Conservation (phyloP, 1,140 invertebrate genomes). For the Forficula auricularia region DNA sequence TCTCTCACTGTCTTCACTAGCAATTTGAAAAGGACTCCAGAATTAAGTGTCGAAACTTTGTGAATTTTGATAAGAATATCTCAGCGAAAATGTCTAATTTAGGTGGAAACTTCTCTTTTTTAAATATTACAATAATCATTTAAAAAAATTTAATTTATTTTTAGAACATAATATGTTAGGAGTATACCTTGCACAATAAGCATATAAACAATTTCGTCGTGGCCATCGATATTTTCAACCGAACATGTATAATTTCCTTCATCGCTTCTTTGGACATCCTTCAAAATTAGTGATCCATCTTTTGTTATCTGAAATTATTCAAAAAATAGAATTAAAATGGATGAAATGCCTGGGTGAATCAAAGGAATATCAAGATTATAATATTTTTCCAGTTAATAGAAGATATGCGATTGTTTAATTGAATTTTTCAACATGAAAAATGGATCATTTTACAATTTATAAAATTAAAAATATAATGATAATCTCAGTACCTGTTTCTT, state of each 20-base stretch:
- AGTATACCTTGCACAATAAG: conserved; percentile 7
- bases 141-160: conserved; percentile 3
- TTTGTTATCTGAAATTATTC: conserved; percentile 19
- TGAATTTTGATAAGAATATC: too few species aligned
- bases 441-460: not conserved
- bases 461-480: not conserved
- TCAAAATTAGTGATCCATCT: conserved; percentile 42
- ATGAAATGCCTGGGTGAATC: too few species aligned
- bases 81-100: too few species aligned
- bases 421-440: too few species aligned
- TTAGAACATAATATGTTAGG: conserved; percentile 1
- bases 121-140: too few species aligned
- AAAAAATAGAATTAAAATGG: conserved; percentile 6
- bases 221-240: conserved; percentile 66
- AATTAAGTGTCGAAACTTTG: too few species aligned
- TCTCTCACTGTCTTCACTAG: too few species aligned
- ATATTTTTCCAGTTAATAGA: too few species aligned
- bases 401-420: too few species aligned
- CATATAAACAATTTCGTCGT: conserved; percentile 63
- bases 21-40: too few species aligned
- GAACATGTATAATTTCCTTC: conserved; percentile 81
- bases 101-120: too few species aligned
- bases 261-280: conserved; percentile 54
- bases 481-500: conserved; percentile 17
- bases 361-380: too few species aligned